These are phyloP conservation scores for Cephalopachus bancanus DNA, from an alignment of 2,797 vertebrate species.

Conservation along the genomic window DNA sequence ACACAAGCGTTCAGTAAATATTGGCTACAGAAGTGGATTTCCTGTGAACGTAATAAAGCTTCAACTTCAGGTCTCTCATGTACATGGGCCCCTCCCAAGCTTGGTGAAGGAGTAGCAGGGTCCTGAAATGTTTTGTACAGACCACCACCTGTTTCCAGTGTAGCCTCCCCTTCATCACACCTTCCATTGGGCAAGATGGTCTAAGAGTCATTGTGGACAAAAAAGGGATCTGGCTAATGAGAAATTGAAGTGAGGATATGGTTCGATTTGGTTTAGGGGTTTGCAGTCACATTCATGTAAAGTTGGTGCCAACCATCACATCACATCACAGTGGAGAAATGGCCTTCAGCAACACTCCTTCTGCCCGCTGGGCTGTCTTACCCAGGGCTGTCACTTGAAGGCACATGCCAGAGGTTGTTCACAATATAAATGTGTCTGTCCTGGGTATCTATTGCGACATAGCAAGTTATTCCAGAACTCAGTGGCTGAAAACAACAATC, in stretches of 20 bases:
- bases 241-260: neutral
- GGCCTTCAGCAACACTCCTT: neutral
- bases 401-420: neutral
- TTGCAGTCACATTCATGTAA: neutral
- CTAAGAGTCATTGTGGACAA: neutral
- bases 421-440: neutral
- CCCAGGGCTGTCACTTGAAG: neutral
- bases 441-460: neutral
- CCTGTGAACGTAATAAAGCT: neutral
- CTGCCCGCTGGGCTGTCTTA: neutral
- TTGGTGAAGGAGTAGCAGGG: neutral
- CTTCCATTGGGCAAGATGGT: neutral
- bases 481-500: neutral
- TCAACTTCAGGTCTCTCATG: neutral
- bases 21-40: slow-evolving; percentile 8
- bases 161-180: neutral
- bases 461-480: slow-evolving; percentile 9
- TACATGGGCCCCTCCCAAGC: neutral
- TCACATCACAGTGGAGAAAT: neutral
- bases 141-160: neutral
- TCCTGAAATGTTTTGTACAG: neutral
- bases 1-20: slow-evolving; percentile 24
- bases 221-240: slow-evolving; percentile 33
- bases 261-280: neutral
- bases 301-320: neutral